phyloP scores from a whole-genome alignment of 2,797 vertebrate species.

The Lagorchestes hirsutus region DNA sequence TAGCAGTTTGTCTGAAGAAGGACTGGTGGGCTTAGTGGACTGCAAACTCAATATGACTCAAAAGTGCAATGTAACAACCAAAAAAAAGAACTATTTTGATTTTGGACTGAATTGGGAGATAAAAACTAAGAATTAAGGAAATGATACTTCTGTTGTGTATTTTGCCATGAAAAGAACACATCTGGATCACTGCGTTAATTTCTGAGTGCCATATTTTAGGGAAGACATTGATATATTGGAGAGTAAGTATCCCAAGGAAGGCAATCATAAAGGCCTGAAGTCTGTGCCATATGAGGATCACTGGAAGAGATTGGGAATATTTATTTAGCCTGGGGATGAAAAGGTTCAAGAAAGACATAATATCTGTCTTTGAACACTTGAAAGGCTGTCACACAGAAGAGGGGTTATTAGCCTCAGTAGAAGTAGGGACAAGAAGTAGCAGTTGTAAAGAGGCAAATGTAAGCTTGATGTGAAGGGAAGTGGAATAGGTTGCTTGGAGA shows the following conservation, averaged over 20 bases:
- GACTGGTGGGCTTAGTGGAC: neutral
- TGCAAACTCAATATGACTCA: neutral
- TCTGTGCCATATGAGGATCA: neutral
- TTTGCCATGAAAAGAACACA: neutral
- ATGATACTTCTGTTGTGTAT: neutral
- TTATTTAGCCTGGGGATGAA: neutral
- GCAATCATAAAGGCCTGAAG: neutral
- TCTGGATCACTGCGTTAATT: neutral
- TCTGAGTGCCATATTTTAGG: neutral
- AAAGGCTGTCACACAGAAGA: neutral
- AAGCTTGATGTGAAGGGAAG: neutral
- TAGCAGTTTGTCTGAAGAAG: neutral
- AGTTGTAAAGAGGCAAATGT: neutral
- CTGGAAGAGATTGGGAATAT: neutral
- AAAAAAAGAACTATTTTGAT: neutral
- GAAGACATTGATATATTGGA: neutral
- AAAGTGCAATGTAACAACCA: neutral
- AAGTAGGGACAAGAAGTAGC: neutral
- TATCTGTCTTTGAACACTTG: neutral
- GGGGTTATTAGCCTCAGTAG: neutral
- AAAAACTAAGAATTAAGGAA: neutral
- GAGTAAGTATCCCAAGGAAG: neutral
- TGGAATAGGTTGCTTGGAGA: neutral
- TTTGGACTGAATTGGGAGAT: neutral
- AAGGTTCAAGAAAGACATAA: neutral